Conservation (phyloP, 2,113 vertebrate species). For the Megalops atlanticus region DNA sequence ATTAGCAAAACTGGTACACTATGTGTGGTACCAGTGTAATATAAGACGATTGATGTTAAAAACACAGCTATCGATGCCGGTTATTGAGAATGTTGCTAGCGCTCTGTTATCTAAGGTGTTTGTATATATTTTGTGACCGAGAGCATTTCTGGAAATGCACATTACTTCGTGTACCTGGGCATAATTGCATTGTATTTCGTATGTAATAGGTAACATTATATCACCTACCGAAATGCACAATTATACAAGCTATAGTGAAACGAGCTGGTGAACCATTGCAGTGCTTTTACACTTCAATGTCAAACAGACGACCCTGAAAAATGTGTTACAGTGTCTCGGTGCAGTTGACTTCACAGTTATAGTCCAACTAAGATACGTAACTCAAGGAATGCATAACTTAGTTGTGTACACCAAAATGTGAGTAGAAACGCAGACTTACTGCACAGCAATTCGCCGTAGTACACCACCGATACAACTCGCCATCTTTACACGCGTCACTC, state of each 20-base stretch:
- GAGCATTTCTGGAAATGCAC: too few species aligned
- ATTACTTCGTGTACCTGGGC: neutral
- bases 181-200: neutral
- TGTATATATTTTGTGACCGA: too few species aligned
- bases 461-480: conserved; percentile 57
- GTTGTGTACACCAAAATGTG: neutral
- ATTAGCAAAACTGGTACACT: too few species aligned
- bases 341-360: neutral
- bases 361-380: neutral
- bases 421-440: conserved; percentile 62
- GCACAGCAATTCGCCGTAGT: conserved; percentile 42
- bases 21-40: too few species aligned
- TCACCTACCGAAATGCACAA: neutral
- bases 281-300: neutral
- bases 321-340: neutral
- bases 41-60: too few species aligned
- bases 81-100: too few species aligned
- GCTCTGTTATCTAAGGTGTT: too few species aligned
- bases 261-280: neutral
- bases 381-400: neutral
- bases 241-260: neutral
- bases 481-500: conserved; percentile 65
- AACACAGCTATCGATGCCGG: too few species aligned
- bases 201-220: too few species aligned
- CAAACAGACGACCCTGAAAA: neutral